A percentile compares a stretch with the other conserved stretches of the same genome.
Conservation (phyloP, 2,888 invertebrate species). For the Autographa pulchrina region DNA sequence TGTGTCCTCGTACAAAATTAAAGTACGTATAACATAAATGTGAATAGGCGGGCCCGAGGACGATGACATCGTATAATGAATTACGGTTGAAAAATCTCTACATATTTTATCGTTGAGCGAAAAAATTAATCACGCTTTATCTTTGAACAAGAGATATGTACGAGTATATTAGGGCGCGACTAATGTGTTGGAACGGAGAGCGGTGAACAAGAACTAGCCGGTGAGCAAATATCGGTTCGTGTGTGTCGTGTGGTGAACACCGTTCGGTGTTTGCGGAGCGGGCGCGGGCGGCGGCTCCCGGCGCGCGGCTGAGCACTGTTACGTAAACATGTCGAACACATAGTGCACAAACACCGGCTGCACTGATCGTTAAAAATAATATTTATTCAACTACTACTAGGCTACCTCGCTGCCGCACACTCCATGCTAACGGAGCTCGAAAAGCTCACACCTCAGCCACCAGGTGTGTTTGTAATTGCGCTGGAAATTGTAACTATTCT, state of each 20-base stretch:
- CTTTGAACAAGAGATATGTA: conserved; percentile 30
- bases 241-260: conserved; percentile 73
- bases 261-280: conserved; percentile 69
- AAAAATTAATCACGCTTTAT: conserved; percentile 49
- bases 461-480: conserved; percentile 54
- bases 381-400: conserved; percentile 81
- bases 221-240: conserved; percentile 73
- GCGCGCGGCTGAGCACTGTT: conserved; percentile 82
- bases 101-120: conserved; percentile 41
- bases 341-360: conserved; percentile 81
- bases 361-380: conserved; percentile 88
- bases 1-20: conserved; percentile 25
- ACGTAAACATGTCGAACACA: conserved; percentile 82
- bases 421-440: conserved; percentile 41
- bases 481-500: conserved; percentile 54
- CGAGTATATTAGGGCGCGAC: conserved; percentile 40
- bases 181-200: conserved; percentile 49
- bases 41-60: conserved; percentile 50
- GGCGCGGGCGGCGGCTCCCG: conserved; percentile 60
- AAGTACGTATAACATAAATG: conserved; percentile 38
- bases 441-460: conserved; percentile 50
- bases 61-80: conserved; percentile 53
- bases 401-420: conserved; percentile 58
- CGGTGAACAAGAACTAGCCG: conserved; percentile 66
- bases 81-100: conserved; percentile 44